Percentiles rank a stretch among this genome's conserved stretches.
Conservation (phyloP, 2,888 invertebrate species). For the Drosophila paranaensis region DNA sequence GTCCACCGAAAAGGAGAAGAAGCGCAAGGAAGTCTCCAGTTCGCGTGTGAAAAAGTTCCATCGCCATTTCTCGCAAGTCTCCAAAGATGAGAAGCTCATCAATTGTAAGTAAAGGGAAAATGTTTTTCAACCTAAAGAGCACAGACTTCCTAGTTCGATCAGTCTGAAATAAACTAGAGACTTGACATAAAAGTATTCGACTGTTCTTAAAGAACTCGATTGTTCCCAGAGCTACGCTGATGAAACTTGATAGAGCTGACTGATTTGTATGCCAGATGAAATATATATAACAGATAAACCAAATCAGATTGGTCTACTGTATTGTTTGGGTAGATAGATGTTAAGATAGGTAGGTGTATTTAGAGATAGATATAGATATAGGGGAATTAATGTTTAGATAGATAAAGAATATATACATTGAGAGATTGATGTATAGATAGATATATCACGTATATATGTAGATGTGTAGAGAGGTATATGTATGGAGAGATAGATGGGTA, state of each 20-base stretch:
- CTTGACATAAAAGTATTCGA: neutral
- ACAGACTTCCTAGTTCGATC: neutral
- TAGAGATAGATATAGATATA: neutral
- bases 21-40: slow-evolving; percentile 84
- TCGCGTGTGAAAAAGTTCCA: slow-evolving; percentile 95
- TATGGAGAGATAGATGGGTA: neutral
- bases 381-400: no score
- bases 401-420: no score
- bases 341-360: neutral
- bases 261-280: neutral
- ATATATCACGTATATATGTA: neutral
- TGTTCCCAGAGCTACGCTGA: neutral
- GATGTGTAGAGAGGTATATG: neutral
- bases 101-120: slow-evolving; percentile 88
- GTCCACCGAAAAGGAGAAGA: slow-evolving; percentile 80
- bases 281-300: neutral
- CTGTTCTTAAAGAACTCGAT: neutral
- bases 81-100: slow-evolving; percentile 93
- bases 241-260: neutral
- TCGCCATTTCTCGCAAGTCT: slow-evolving; percentile 93
- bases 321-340: neutral
- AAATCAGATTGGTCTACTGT: neutral
- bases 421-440: no score
- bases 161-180: no score
- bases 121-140: neutral